A percentile compares a stretch with the other conserved stretches of the same genome.
Conservation (phyloP, 2,113 vertebrate genomes). For the Prionailurus bengalensis region DNA sequence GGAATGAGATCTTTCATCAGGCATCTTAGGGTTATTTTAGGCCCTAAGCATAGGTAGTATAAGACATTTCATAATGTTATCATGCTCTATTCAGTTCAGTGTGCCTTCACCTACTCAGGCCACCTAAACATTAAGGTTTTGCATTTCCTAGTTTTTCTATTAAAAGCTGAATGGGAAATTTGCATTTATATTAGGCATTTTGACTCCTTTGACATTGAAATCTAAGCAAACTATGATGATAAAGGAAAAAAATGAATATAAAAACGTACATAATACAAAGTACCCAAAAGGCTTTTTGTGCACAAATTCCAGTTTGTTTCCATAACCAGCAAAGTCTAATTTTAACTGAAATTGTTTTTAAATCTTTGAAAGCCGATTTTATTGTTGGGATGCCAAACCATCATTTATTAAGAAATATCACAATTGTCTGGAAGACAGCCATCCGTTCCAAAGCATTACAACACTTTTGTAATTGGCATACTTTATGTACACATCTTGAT, state of each 20-base stretch:
- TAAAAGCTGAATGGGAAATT: slow-evolving; percentile 55
- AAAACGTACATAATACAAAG: background rate
- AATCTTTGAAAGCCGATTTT: background rate
- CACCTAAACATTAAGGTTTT: background rate
- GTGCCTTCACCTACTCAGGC: background rate
- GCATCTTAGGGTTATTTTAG: background rate
- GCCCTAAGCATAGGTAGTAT: background rate
- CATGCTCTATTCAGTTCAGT: background rate
- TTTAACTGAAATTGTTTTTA: slow-evolving; percentile 34
- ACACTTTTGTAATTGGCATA: slow-evolving; percentile 58
- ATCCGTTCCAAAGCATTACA: slow-evolving; percentile 49
- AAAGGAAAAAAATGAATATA: slow-evolving; percentile 16
- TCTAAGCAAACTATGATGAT: slow-evolving; percentile 11
- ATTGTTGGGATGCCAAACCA: background rate
- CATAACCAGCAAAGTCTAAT: background rate
- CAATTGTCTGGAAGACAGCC: background rate
- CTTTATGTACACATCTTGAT: slow-evolving; percentile 29
- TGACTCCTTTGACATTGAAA: slow-evolving; percentile 58
- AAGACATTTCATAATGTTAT: background rate
- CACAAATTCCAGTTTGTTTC: slow-evolving; percentile 25
- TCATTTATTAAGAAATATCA: slow-evolving; percentile 18
- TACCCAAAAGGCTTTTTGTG: slow-evolving; percentile 2
- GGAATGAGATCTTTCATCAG: background rate
- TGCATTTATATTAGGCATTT: slow-evolving; percentile 71
- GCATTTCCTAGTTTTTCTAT: background rate